Evolutionary conservation across 2,888 invertebrate species (phyloP).

Genomic region (Lepeophtheirus nordmannii): DNA sequence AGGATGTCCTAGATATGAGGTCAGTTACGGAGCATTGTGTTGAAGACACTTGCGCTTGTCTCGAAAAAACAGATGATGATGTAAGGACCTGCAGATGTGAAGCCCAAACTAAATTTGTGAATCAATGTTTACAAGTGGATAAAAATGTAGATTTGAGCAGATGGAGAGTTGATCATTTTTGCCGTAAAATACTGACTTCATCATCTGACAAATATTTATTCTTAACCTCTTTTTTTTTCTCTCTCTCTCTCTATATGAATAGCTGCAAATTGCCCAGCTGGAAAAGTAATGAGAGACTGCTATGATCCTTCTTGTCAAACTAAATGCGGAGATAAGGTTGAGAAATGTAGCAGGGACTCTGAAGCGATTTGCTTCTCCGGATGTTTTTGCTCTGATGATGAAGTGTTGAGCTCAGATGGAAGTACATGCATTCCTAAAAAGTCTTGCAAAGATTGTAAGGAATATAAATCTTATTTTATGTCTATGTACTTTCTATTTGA

Average conservation of each 20-base stretch:
- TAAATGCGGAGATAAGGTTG: neutral
- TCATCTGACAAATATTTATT: neutral
- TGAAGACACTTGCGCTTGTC: neutral
- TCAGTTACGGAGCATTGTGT: neutral
- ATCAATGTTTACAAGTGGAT: neutral
- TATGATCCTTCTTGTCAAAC: constrained; percentile 8
- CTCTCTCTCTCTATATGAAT: neutral
- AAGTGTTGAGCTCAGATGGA: neutral
- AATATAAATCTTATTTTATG: neutral
- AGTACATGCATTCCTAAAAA: neutral
- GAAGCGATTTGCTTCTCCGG: neutral
- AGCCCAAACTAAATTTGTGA: neutral
- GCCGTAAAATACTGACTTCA: neutral
- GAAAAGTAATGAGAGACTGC: constrained; percentile 5
- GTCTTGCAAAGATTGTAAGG: neutral
- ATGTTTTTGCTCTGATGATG: neutral
- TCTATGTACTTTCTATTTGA: neutral
- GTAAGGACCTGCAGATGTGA: constrained; percentile 6
- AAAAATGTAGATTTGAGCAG: neutral
- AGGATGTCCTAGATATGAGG: neutral
- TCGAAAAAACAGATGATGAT: constrained; percentile 2
- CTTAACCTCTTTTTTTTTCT: too few relatives aligned
- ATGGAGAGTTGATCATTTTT: constrained; percentile 12
- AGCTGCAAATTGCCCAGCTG: neutral
- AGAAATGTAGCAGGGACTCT: neutral